A percentile compares a stretch with the other conserved stretches of the same genome.
These are phyloP conservation scores for Calyptomena viridis DNA, from an alignment of 2,113 vertebrate genomes.

Conservation along the genomic window DNA sequence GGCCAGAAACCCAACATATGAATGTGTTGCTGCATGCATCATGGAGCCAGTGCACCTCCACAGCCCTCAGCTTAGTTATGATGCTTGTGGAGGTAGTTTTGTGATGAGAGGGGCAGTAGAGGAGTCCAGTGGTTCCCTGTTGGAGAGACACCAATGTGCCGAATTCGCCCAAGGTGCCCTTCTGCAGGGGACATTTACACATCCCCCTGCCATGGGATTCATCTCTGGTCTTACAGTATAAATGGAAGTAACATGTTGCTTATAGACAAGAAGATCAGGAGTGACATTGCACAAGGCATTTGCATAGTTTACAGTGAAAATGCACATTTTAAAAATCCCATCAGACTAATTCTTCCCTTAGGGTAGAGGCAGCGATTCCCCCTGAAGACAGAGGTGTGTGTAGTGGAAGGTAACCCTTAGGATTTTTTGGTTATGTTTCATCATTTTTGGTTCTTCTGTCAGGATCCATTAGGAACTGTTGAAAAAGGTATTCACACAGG, in stretches of 20 bases:
- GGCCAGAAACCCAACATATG: neutral
- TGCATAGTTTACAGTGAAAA: slow-evolving; percentile 53
- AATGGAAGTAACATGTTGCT: neutral
- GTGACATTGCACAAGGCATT: slow-evolving; percentile 46
- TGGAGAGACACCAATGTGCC: neutral
- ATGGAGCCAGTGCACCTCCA: neutral
- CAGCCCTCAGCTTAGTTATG: neutral
- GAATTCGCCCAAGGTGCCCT: neutral
- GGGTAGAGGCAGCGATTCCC: slow-evolving; percentile 17
- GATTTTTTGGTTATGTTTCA: slow-evolving; percentile 59
- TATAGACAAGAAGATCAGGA: slow-evolving; percentile 38
- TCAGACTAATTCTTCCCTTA: slow-evolving; percentile 50
- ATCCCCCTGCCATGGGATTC: neutral
- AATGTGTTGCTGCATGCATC: fast-evolving
- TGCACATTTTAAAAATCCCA: slow-evolving; percentile 54
- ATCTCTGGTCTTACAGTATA: neutral
- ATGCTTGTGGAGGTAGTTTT: neutral
- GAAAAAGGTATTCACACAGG: slow-evolving; percentile 29
- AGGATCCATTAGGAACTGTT: slow-evolving; percentile 38
- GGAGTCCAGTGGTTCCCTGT: neutral
- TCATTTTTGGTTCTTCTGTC: slow-evolving; percentile 56
- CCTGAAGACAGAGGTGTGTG: slow-evolving; percentile 27
- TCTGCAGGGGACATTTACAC: neutral
- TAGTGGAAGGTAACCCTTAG: slow-evolving; percentile 45
- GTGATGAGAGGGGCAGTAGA: neutral